phyloP scores from a whole-genome alignment of 2,113 vertebrate species.

The Charina bottae region DNA sequence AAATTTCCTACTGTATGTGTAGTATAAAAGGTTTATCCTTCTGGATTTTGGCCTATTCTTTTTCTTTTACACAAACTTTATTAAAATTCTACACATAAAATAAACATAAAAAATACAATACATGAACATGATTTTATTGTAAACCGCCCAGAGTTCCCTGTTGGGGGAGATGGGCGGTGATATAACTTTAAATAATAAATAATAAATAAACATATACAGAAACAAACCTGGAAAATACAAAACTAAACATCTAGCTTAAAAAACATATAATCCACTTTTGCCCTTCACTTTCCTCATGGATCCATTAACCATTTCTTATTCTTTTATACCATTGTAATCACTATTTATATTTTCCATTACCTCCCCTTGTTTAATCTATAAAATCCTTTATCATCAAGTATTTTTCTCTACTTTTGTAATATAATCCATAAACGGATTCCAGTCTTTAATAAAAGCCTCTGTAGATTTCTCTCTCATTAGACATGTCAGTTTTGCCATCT shows the following conservation, averaged over 20 bases:
- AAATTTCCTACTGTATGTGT: not conserved
- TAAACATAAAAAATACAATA: not conserved
- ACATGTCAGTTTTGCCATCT: not conserved
- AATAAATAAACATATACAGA: not conserved
- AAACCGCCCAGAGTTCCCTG: too few relatives aligned
- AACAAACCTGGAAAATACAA: not conserved
- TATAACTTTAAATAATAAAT: too few relatives aligned
- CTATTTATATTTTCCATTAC: not conserved
- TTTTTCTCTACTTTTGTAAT: not conserved
- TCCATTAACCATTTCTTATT: not conserved
- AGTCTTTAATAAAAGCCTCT: not conserved
- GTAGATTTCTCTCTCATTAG: not conserved
- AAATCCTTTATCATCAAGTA: not conserved
- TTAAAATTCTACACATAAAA: not conserved
- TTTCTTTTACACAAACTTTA: not conserved
- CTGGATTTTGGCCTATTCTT: not conserved
- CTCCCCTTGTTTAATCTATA: not conserved
- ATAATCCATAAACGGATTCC: not conserved
- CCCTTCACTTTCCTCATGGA: not conserved
- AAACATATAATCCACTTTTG: not conserved
- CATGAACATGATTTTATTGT: too few relatives aligned
- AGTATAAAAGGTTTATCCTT: not conserved
- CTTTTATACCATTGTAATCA: not conserved
- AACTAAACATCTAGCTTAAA: not conserved
- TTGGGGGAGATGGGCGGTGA: too few relatives aligned